Evolutionary conservation across 2,888 invertebrate genomes (phyloP).

Genomic region (Antheraea yamamai): DNA sequence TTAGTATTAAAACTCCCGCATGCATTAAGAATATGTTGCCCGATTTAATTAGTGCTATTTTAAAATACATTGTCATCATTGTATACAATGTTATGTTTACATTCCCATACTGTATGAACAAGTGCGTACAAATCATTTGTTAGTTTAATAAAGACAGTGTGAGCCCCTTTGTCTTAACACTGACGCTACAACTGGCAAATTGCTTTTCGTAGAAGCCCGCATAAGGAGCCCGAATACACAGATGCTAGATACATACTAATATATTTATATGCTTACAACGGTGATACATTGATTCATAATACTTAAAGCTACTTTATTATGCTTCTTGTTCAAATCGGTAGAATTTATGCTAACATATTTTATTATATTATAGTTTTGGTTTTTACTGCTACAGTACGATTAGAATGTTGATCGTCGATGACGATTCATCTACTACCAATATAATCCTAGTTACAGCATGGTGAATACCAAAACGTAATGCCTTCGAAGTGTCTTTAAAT

Average conservation of each 20-base stretch:
- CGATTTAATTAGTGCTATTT: neutral
- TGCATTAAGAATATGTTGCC: neutral
- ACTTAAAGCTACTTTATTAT: neutral
- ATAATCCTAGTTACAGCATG: neutral
- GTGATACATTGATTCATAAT: neutral
- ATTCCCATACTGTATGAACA: constrained; percentile 1
- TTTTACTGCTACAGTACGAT: neutral
- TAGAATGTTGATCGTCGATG: neutral
- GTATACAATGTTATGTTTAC: neutral
- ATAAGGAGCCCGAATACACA: constrained; percentile 30
- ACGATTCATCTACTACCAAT: neutral
- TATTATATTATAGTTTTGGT: too few species aligned
- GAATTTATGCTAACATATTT: neutral
- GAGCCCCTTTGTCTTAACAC: constrained; percentile 34
- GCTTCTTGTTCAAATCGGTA: neutral
- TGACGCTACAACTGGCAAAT: constrained; percentile 44
- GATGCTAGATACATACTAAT: constrained; percentile 45
- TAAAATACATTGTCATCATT: neutral
- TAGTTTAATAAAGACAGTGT: constrained; percentile 33
- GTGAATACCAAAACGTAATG: neutral
- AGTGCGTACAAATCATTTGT: constrained; percentile 23
- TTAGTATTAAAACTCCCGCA: neutral
- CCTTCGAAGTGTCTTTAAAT: neutral
- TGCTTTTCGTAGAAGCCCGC: constrained; percentile 55
- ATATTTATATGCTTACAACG: constrained; percentile 35